Conservation (phyloP, 2,113 vertebrate genomes). For the Dendropsophus ebraccatus region DNA sequence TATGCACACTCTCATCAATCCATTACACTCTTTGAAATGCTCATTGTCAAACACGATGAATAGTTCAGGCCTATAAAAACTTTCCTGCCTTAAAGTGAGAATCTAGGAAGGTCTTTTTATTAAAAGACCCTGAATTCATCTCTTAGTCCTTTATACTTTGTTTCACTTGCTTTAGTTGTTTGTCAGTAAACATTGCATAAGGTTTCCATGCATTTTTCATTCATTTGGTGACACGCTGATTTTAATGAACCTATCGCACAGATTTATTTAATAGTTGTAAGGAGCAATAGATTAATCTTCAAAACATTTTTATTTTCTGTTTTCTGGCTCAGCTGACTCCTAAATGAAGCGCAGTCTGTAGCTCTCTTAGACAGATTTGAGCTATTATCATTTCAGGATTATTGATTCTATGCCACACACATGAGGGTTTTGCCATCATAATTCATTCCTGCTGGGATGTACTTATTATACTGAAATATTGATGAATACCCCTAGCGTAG, state of each 20-base stretch:
- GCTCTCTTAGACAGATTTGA: slow-evolving; percentile 54
- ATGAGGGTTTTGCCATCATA: slow-evolving; percentile 47
- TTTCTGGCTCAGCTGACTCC: slow-evolving; percentile 42
- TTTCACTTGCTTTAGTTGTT: not conserved
- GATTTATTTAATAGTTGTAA: slow-evolving; percentile 25
- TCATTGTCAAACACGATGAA: no score
- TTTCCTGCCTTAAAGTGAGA: no score
- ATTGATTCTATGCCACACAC: slow-evolving; percentile 59
- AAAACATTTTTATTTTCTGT: slow-evolving; percentile 45
- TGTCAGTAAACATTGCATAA: not conserved
- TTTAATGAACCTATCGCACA: slow-evolving; percentile 11
- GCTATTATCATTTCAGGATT: slow-evolving; percentile 58
- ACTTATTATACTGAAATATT: slow-evolving; percentile 56
- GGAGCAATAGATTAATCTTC: slow-evolving; percentile 1
- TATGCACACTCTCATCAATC: no score
- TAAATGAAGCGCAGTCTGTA: slow-evolving; percentile 47
- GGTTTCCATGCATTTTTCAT: not conserved
- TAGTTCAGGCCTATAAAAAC: no score
- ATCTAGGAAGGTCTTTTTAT: no score
- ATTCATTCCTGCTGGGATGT: slow-evolving; percentile 54
- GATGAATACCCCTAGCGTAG: slow-evolving; percentile 43
- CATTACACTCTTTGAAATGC: no score
- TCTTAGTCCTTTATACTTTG: not conserved
- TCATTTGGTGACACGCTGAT: slow-evolving; percentile 13
- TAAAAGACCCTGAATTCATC: not conserved